Evolutionary conservation across 2,888 invertebrate genomes (phyloP).

Genomic region (Sinodicranocentrus sp.): DNA sequence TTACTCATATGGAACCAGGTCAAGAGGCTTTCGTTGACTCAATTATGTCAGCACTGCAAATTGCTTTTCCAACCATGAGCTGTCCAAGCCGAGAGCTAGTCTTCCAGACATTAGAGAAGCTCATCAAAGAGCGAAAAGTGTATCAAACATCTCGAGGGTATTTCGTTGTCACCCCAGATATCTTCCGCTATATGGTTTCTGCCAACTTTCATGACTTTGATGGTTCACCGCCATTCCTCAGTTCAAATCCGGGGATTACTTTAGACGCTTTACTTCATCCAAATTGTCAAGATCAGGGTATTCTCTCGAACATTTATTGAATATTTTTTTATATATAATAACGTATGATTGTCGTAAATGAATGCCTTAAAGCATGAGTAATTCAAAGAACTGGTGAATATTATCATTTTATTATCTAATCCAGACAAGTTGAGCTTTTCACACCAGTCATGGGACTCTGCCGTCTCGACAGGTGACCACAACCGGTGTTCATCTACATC

Average conservation of each 20-base stretch:
- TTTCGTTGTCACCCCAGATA: constrained; percentile 96
- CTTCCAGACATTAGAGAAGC: constrained; percentile 92
- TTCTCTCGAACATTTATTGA: too few relatives aligned
- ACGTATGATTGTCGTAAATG: too few relatives aligned
- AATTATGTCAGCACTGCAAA: constrained; percentile 84
- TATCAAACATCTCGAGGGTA: constrained; percentile 96
- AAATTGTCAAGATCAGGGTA: constrained; percentile 60
- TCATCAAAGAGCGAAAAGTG: constrained; percentile 90
- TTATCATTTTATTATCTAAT: background rate
- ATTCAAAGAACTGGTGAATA: background rate
- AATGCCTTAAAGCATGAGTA: too few relatives aligned
- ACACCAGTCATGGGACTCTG: constrained; percentile 69
- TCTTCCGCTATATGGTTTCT: constrained; percentile 70
- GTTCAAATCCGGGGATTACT: constrained; percentile 47
- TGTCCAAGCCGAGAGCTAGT: constrained; percentile 91
- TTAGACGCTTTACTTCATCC: constrained; percentile 65
- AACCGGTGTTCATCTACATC: constrained; percentile 50
- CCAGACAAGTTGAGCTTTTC: constrained; percentile 65
- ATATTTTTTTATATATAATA: too few relatives aligned
- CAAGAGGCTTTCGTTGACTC: constrained; percentile 92
- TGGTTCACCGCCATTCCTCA: constrained; percentile 26
- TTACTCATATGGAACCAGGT: constrained; percentile 78
- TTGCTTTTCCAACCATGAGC: constrained; percentile 88
- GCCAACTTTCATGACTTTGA: constrained; percentile 55
- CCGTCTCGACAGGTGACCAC: constrained; percentile 47